Base-by-base conservation (phyloP, 2,888 invertebrate species). In the Orthosia incerta region DNA sequence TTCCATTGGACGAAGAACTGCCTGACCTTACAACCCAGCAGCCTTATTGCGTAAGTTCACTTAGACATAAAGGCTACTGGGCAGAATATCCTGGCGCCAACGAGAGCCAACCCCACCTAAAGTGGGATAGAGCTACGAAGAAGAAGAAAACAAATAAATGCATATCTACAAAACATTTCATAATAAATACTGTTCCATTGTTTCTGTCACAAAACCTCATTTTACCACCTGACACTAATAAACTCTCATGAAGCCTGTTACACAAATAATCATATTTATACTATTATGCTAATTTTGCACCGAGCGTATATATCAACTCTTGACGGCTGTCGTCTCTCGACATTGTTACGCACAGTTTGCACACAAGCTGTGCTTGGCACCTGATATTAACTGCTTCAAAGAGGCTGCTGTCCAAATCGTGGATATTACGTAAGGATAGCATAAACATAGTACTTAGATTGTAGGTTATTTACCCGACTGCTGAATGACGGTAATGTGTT, bases 271-370 rank as follows among this genome's bases (percentile, higher is more conserved):
- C 67, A 72, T 77, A 71, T 78, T 74, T 74, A 74, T 71, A 67
- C 73, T 75, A 81, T 74, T 85, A 85, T 85, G 84, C 50, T 73
- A 85, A 84, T 82, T 61, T 20, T 63, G 45, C 57, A 45, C 72
- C 59, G 48, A 63, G 48, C 51, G 55, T 72, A 68, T 85, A 70
- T 61, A 79, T 85, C 75, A 85, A 15, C 55, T 57, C 23, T 48
- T 72, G 83, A 74, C 81, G 76, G 69, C 55, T 81, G 81, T 71
- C 76, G 62, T 64, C 79, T 63, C 60, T 53, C 74, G 67, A 63
- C 13, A 74, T 73, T 64, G 80, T 84, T 62, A 62, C 69, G 50
- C 26, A 53, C 67, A 83, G 75, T 79, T 67, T 59, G 55, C 64
- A 59, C 66, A 82, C 80, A 83, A 79, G 77, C 76, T 71, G 74